phyloP scores from a whole-genome alignment of 2,113 vertebrate genomes.

The Sterrhoptilus dennistouni region DNA sequence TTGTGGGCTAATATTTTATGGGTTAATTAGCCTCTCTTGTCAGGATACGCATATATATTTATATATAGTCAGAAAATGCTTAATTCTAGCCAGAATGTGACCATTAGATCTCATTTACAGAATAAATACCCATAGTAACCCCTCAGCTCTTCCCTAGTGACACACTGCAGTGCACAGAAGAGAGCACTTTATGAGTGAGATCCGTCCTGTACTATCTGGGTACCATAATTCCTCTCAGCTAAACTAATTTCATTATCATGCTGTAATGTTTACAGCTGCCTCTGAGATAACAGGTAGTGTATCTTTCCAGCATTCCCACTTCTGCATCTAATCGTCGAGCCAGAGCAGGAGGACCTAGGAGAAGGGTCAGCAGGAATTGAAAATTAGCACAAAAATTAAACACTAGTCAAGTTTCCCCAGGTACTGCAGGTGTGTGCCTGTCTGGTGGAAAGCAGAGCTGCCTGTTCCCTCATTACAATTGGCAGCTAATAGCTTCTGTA shows the following conservation, averaged over 20 bases:
- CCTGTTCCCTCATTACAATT: background rate
- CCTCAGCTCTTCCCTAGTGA: background rate
- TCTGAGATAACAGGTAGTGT: constrained; percentile 32
- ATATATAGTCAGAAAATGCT: constrained; percentile 17
- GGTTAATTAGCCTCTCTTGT: constrained; percentile 35
- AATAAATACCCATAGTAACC: background rate
- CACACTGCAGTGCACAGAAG: background rate
- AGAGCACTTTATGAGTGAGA: constrained; percentile 51
- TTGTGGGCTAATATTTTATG: constrained; percentile 30
- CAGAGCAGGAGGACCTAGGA: background rate
- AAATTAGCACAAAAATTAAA: constrained; percentile 46
- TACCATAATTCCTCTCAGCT: constrained; percentile 32
- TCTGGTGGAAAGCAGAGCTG: background rate
- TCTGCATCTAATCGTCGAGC: background rate
- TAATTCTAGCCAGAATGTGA: constrained; percentile 28
- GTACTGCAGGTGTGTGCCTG: background rate
- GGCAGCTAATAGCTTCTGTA: background rate
- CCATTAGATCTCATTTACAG: constrained; percentile 41
- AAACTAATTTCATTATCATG: constrained; percentile 55
- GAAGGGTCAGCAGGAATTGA: constrained; percentile 33
- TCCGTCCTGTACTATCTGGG: background rate
- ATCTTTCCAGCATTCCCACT: constrained; percentile 25
- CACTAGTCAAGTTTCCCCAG: background rate
- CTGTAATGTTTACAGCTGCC: constrained; percentile 47
- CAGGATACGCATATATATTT: background rate